Conservation (phyloP, 2,113 vertebrate species). For the Rhinogobius similis region DNA sequence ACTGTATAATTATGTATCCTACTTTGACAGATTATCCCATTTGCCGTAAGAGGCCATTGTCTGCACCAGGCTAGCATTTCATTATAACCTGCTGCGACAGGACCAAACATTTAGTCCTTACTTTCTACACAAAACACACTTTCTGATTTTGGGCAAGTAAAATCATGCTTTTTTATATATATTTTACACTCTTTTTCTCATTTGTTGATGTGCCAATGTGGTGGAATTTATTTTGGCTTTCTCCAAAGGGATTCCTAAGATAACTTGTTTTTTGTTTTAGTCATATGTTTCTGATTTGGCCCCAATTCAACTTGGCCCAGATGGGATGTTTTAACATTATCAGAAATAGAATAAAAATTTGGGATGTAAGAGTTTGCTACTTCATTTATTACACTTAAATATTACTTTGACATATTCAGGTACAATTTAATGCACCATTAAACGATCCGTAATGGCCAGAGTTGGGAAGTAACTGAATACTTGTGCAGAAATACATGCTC, state of each 20-base stretch:
- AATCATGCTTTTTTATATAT: constrained; percentile 72
- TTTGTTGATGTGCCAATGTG: constrained; percentile 15
- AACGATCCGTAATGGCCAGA: too few relatives aligned
- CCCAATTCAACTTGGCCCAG: constrained; percentile 63
- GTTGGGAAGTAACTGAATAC: too few relatives aligned
- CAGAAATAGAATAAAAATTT: constrained; percentile 16
- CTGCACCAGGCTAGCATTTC: constrained; percentile 45
- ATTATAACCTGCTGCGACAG: constrained; percentile 64
- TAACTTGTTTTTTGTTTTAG: constrained; percentile 62
- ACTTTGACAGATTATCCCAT: constrained; percentile 33
- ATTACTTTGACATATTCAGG: background rate
- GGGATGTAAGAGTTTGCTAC: background rate
- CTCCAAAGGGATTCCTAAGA: constrained; percentile 74
- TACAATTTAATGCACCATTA: background rate
- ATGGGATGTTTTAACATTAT: constrained; percentile 73
- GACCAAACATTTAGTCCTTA: constrained; percentile 52
- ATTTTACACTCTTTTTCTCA: constrained; percentile 60
- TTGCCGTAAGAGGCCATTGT: constrained; percentile 25
- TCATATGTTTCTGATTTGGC: constrained; percentile 80
- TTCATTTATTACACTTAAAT: background rate
- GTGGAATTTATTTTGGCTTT: constrained; percentile 73
- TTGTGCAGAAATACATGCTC: too few relatives aligned
- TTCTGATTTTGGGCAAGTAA: constrained; percentile 63
- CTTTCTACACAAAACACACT: constrained; percentile 40
- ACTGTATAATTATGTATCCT: constrained; percentile 35